Evolutionary conservation across 2,888 invertebrate species (phyloP), one percentile per base, ranked within the genome.

Genomic region (Euclidia mi): DNA sequence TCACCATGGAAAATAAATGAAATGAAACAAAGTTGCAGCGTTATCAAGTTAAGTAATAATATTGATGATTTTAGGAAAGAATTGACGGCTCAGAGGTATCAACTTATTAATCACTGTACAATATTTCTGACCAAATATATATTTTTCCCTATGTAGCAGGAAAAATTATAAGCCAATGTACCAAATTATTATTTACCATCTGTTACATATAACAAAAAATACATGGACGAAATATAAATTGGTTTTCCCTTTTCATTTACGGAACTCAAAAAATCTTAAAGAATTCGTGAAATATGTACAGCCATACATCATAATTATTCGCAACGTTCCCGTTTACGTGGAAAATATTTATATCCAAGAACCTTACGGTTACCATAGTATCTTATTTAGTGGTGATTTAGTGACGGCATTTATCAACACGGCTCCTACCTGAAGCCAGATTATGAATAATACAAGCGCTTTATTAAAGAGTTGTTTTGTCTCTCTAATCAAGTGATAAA

Each of bases 321-420:
- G 66, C 65, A 71, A 66, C 70, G 70, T 56, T 46, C 58, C 59
- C 72, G 63, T 70, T 78, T 71, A 76, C 67, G 63, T 75, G 44
- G 37, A 72, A 55, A 68, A 69, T 69, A 72, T 69, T 58, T 68
- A 69, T 51, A 43, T 34, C 44, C 37, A 31, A 37, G 15, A 52
- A 59, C 71, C 74, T 82, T 76, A 75, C 76, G 49, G 42, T 61
- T 32, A 57, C 56, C 67, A 75, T 76, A 80, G 71, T 76, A 71
- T 71, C 62, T 75, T 79, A 84, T 82, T 85, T 84, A 83, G 74
- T 59, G 35, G 76, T 88, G 90, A 88, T 89, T 87, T 88, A 89
- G 78, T 79, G 82, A 81, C 78, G 70, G 69, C 82, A 88, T 90
- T 85, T 81, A 87, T 89, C 87, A 89, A 79, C 82, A 76, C 71